Conservation (phyloP, 2,113 vertebrate species). For the Candoia aspera region DNA sequence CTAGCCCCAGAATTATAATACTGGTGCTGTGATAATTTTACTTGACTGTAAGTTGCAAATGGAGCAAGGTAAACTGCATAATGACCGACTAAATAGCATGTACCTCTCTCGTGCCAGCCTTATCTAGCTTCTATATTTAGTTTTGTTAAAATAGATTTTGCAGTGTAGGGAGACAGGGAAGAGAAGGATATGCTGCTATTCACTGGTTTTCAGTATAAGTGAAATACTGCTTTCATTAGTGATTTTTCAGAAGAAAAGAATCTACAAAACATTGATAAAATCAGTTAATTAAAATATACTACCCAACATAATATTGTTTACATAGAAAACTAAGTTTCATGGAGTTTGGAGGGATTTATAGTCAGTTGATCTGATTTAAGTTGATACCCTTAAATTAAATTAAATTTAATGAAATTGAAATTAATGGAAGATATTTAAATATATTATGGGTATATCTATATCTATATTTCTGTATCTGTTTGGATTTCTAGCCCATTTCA, state of each 20-base stretch:
- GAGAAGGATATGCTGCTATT: neutral
- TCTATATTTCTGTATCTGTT: neutral
- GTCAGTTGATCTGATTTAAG: neutral
- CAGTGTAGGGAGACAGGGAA: neutral
- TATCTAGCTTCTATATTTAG: slow-evolving; percentile 32
- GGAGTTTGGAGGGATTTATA: neutral
- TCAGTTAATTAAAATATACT: neutral
- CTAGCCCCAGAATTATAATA: slow-evolving; percentile 9
- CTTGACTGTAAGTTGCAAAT: slow-evolving; percentile 26
- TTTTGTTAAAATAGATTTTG: neutral
- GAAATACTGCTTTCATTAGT: neutral
- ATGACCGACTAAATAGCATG: slow-evolving; percentile 32
- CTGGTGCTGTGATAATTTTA: neutral
- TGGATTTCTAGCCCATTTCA: neutral
- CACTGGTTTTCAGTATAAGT: neutral
- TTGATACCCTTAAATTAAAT: neutral
- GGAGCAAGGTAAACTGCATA: slow-evolving; percentile 27
- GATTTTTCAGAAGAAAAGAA: neutral
- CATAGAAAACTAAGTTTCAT: neutral
- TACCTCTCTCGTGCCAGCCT: neutral
- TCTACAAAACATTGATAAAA: slow-evolving; percentile 1
- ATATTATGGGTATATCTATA: neutral
- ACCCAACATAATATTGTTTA: neutral
- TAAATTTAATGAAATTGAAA: neutral
- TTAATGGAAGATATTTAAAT: neutral